phyloP scores from a whole-genome alignment of 2,888 invertebrate genomes.

The Diplolepis rosae region DNA sequence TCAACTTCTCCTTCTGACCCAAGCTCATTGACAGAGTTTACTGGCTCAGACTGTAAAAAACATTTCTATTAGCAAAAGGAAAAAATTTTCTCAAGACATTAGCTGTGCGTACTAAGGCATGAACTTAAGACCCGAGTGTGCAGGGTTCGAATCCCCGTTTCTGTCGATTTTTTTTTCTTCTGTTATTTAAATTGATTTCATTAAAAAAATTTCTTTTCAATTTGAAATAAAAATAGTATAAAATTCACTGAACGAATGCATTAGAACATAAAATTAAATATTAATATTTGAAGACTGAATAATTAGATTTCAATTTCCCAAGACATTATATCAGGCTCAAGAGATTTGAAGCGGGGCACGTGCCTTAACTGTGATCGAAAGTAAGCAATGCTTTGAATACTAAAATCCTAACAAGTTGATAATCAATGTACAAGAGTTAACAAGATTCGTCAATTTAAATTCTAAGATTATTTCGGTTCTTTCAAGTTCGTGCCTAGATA shows the following conservation, averaged over 20 bases:
- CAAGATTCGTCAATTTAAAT: conserved; percentile 50
- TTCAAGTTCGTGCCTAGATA: conserved; percentile 46
- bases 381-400: conserved; percentile 57
- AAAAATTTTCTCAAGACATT: no score
- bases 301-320: conserved; percentile 2
- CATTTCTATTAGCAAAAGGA: no score
- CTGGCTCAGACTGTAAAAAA: conserved; percentile 50
- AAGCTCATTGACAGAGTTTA: conserved; percentile 67
- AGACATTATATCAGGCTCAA: conserved; percentile 54
- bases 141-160: no score
- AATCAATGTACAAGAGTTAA: conserved; percentile 33
- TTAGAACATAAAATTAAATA: no score
- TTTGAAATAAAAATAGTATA: not conserved
- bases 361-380: conserved; percentile 64
- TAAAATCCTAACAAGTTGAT: conserved; percentile 43
- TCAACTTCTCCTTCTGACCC: conserved; percentile 66
- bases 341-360: conserved; percentile 58
- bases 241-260: no score
- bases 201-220: not conserved
- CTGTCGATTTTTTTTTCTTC: not conserved
- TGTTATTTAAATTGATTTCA: not conserved
- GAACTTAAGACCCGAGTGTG: no score
- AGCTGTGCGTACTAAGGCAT: not conserved
- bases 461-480: conserved; percentile 43
- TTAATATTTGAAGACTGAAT: not conserved